phyloP scores from a whole-genome alignment of 2,113 vertebrate species.

The Athene noctua region DNA sequence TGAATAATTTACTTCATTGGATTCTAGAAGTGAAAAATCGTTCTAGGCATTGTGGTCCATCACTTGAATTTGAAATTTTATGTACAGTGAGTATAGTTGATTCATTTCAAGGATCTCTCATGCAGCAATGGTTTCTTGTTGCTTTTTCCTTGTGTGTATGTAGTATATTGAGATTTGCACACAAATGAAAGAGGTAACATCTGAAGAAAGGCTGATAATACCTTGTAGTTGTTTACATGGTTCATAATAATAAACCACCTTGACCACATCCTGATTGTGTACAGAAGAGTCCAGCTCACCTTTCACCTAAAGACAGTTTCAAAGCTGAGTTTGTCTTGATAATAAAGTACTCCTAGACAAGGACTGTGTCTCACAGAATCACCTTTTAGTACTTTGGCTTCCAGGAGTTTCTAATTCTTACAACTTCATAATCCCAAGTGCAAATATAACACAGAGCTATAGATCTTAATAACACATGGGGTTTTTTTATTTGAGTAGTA shows the following conservation, averaged over 20 bases:
- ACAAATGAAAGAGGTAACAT: background rate
- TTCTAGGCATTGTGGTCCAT: background rate
- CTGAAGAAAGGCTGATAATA: background rate
- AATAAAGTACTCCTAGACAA: background rate
- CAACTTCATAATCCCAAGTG: background rate
- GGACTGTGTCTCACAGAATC: background rate
- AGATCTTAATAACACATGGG: background rate
- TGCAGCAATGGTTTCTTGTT: accelerated
- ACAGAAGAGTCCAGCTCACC: background rate
- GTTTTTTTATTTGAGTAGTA: background rate
- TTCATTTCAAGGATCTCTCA: background rate
- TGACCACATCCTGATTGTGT: background rate
- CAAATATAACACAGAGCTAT: background rate
- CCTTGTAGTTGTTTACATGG: background rate
- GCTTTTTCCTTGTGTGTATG: background rate
- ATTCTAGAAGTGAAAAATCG: background rate
- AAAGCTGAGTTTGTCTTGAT: background rate
- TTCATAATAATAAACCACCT: background rate
- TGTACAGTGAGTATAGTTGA: background rate
- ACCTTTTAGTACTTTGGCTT: background rate
- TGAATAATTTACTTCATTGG: background rate
- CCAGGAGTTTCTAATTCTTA: background rate
- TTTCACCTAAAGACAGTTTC: background rate
- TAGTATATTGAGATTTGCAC: background rate
- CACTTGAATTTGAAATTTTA: background rate